phyloP scores from a whole-genome alignment of 2,113 vertebrate genomes.

The Sisor rabdophorus region DNA sequence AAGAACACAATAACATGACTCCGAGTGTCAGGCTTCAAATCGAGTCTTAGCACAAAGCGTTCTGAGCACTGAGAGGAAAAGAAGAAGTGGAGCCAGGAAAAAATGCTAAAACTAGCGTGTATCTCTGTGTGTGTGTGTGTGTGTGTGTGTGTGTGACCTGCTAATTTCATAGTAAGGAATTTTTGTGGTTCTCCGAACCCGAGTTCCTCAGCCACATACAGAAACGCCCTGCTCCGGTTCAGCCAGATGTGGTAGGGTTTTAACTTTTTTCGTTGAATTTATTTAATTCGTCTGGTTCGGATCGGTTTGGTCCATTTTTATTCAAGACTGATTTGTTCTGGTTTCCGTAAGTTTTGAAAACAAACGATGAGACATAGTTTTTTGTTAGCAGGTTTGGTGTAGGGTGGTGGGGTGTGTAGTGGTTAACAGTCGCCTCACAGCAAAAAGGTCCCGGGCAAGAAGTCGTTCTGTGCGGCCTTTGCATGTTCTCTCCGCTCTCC shows the following conservation, averaged over 20 bases:
- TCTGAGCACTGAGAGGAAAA: neutral
- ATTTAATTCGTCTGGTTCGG: neutral
- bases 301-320: neutral
- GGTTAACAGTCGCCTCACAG: too few relatives aligned
- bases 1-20: neutral
- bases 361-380: neutral
- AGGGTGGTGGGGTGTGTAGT: neutral
- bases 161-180: slow-evolving; percentile 35
- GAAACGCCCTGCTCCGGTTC: neutral
- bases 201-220: slow-evolving; percentile 21
- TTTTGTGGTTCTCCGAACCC: slow-evolving; percentile 13
- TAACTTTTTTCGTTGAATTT: neutral
- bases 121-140: slow-evolving; percentile 11
- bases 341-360: neutral
- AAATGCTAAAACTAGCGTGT: slow-evolving; percentile 10
- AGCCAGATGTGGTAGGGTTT: neutral
- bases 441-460: too few relatives aligned
- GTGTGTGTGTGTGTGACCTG: slow-evolving; percentile 15
- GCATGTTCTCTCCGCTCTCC: too few relatives aligned
- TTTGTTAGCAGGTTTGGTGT: neutral
- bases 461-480: too few relatives aligned
- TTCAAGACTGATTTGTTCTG: neutral
- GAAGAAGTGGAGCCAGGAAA: neutral
- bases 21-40: neutral
- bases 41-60: neutral